A percentile compares a stretch with the other conserved stretches of the same genome.
Evolutionary conservation across 2,113 vertebrate genomes (phyloP).

Genomic region (Taurulus bubalis): DNA sequence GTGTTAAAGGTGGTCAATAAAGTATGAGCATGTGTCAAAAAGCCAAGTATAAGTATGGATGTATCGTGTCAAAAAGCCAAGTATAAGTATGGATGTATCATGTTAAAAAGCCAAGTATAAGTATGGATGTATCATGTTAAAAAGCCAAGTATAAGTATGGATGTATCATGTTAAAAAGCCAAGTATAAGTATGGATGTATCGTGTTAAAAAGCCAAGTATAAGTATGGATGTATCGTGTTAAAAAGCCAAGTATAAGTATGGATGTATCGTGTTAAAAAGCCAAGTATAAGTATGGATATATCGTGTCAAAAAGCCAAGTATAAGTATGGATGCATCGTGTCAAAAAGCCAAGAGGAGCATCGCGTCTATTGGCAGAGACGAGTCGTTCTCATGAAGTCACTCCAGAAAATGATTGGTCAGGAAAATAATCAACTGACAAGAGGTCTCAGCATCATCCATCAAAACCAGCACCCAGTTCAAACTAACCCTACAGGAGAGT

Average conservation of each 20-base stretch:
- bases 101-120: no score
- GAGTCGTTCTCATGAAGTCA: conserved; percentile 31
- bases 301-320: background rate
- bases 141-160: no score
- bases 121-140: background rate
- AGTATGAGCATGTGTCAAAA: background rate
- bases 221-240: no score
- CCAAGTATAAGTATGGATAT: background rate
- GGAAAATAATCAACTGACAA: conserved; percentile 39
- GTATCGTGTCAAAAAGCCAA: conserved; percentile 9
- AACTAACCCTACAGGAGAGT: background rate
- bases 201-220: conserved; percentile 13
- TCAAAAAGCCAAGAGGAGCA: conserved; percentile 23
- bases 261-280: conserved; percentile 1
- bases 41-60: no score
- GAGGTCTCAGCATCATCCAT: conserved; percentile 36
- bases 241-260: no score
- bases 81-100: no score
- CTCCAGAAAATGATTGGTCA: conserved; percentile 65
- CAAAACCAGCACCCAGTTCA: background rate
- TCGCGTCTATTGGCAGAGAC: conserved; percentile 46
- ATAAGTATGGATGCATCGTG: background rate
- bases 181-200: no score
- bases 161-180: no score
- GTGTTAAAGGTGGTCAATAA: background rate